Base-by-base conservation (phyloP, 2,113 vertebrate species). In the Eublepharis macularius region DNA sequence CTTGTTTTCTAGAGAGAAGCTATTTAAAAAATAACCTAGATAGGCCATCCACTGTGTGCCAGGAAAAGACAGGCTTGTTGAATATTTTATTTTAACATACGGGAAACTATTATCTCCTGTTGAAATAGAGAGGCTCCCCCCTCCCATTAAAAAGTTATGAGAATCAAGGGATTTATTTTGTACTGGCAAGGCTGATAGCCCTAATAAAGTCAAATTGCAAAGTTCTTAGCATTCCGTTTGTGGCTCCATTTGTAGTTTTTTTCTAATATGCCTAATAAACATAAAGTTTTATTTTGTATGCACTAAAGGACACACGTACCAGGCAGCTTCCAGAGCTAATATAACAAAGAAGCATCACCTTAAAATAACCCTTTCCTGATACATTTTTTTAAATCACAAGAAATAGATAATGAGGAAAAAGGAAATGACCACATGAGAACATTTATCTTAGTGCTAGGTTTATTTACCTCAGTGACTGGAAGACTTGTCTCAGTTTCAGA, bases 21-120 rank as follows among this genome's bases (percentile, higher is more conserved):
- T 54, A 85, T 73, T 79, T 43, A 29, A 63, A 63, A 29, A 2
- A 63, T 26, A 63, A 63, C 60, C 88, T 78, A 45, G 6, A 90
- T 83, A 8, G n/a, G 78, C 47, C 63, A 81, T 74, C 26, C 17
- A 89, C 26, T 26, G 34, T 21, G 6, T 60, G 73, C 54, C 88
- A 84, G 13, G 70, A 16, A 80, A 89, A 90, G 75, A 78, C 82
- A 83, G 41, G 86, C 43, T 24, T 77, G 81, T 93, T 95, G 8
- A 95, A 93, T 96, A 93, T 94, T 96, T 95, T 92, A 95, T 93
- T 90, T 89, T 83, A 89, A 84, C 81, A 87, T 89, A 90, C 74
- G 75, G 83, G 80, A 86, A 91, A 85, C 70, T 86, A 78, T 89
- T 91, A 89, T 32, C 45, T 86, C 84, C 16, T 17, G 70, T 68